Evolutionary conservation across 2,113 vertebrate species (phyloP).

Genomic region (Bubo scandiacus): DNA sequence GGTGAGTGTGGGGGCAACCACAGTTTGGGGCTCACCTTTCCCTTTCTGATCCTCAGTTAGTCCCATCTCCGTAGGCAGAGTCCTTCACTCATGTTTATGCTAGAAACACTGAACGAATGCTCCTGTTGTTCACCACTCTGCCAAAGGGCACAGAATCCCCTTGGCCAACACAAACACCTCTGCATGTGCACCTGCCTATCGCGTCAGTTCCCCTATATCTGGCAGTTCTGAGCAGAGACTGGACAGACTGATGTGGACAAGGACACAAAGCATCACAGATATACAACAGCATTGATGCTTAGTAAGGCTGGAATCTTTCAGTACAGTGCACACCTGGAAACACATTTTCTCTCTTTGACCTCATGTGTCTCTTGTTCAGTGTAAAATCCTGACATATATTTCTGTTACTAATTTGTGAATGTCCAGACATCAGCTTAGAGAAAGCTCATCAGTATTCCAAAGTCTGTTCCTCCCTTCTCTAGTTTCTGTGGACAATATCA

Average conservation of each 20-base stretch:
- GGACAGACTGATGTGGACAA: neutral
- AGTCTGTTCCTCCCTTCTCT: neutral
- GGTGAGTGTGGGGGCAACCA: neutral
- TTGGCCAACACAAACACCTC: neutral
- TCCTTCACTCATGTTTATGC: neutral
- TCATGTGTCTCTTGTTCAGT: neutral
- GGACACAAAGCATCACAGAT: too few species aligned
- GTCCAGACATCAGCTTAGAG: neutral
- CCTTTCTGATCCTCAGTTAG: neutral
- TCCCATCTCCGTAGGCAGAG: neutral
- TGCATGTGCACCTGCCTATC: neutral
- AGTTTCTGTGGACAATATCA: neutral
- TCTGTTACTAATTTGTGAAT: neutral
- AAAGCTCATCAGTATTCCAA: neutral
- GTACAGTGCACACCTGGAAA: neutral
- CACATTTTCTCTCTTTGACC: neutral
- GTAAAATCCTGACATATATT: neutral
- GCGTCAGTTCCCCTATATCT: accelerated
- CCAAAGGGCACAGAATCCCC: neutral
- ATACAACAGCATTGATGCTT: accelerated
- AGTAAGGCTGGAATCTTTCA: neutral
- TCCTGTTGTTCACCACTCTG: neutral
- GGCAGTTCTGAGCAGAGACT: neutral
- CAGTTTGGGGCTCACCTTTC: neutral
- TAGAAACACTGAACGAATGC: neutral